Evolutionary conservation across 1,140 invertebrate genomes (phyloP).

Genomic region (Drosophila teissieri): DNA sequence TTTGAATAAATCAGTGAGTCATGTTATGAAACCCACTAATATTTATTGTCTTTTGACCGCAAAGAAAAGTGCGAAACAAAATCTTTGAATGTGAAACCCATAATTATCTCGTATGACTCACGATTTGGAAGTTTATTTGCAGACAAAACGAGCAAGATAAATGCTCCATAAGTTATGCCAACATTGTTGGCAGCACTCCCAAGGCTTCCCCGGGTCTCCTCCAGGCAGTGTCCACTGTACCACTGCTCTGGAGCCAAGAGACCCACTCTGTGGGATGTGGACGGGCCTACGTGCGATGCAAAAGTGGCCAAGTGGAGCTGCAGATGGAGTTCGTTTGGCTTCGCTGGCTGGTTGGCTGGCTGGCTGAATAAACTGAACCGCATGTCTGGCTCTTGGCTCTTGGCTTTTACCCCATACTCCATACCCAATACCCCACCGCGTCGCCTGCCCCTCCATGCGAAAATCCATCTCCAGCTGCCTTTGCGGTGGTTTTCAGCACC

Average conservation of each 20-base stretch:
- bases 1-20: slow-evolving; percentile 3
- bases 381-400: slow-evolving; percentile 42
- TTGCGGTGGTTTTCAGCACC: slow-evolving; percentile 18
- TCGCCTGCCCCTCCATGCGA: slow-evolving; percentile 13
- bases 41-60: background rate
- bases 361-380: slow-evolving; percentile 39
- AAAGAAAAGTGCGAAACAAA: background rate
- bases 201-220: background rate
- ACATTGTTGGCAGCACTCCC: slow-evolving; percentile 12
- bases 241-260: slow-evolving; percentile 21
- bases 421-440: background rate
- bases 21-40: background rate
- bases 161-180: slow-evolving; percentile 5
- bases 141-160: slow-evolving; percentile 2
- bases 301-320: slow-evolving; percentile 43
- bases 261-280: slow-evolving; percentile 45
- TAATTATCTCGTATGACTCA: slow-evolving; percentile 16
- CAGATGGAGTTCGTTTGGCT: slow-evolving; percentile 53
- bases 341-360: slow-evolving; percentile 8
- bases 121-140: background rate
- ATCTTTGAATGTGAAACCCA: slow-evolving; percentile 7
- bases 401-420: slow-evolving; percentile 30
- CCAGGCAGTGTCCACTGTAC: slow-evolving; percentile 27
- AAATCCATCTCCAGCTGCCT: slow-evolving; percentile 51
- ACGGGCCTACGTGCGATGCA: slow-evolving; percentile 43